Evolutionary conservation across 2,113 vertebrate genomes (phyloP).

Genomic region (Dolichallabes microphthalmus): DNA sequence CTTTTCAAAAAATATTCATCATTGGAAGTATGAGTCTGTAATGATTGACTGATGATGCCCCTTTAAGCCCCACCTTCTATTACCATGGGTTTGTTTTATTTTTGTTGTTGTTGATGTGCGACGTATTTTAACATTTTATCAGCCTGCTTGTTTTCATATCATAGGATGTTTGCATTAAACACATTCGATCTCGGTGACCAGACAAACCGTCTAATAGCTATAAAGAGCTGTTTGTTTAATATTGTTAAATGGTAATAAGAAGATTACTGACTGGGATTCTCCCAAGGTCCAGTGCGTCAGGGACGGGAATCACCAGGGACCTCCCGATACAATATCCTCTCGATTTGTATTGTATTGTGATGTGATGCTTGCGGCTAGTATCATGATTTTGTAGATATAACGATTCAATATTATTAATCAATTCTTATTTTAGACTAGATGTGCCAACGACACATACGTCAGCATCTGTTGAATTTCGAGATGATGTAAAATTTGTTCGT

Average conservation of each 20-base stretch:
- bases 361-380: no score
- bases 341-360: no score
- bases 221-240: not conserved
- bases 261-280: not conserved
- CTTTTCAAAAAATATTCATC: no score
- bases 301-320: no score
- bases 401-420: no score
- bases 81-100: not conserved
- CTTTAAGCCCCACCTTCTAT: not conserved
- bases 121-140: not conserved
- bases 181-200: not conserved
- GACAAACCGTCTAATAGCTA: not conserved
- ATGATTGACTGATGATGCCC: not conserved
- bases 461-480: no score
- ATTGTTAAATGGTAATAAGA: not conserved
- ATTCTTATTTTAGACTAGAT: no score
- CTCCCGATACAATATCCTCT: no score
- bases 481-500: no score
- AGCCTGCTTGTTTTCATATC: not conserved
- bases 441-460: no score
- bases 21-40: not conserved
- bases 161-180: not conserved
- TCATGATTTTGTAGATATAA: no score
- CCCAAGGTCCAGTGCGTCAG: no score
- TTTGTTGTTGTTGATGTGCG: not conserved